phyloP scores from a whole-genome alignment of 2,888 invertebrate genomes.

The Campoletis raptor region DNA sequence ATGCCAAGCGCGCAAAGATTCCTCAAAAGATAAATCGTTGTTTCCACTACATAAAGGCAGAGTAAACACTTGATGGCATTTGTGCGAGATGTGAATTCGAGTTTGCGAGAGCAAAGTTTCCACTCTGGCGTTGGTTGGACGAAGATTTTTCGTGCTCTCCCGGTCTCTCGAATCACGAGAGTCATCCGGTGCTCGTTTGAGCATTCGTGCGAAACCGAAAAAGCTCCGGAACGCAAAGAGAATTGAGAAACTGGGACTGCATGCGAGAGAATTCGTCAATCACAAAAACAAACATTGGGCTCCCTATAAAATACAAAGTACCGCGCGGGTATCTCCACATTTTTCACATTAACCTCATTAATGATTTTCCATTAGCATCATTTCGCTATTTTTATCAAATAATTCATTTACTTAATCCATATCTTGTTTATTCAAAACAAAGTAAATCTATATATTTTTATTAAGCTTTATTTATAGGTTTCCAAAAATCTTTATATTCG shows the following conservation, averaged over 20 bases:
- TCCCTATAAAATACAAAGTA: background rate
- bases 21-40: constrained; percentile 4
- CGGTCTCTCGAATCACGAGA: constrained; percentile 4
- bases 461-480: background rate
- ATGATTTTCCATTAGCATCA: background rate
- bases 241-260: background rate
- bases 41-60: background rate
- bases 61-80: background rate
- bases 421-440: background rate
- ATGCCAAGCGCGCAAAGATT: background rate
- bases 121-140: background rate
- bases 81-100: constrained; percentile 7
- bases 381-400: background rate
- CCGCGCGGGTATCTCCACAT: background rate
- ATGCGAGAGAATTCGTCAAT: constrained; percentile 1
- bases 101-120: constrained; percentile 15
- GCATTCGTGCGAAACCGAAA: constrained; percentile 18
- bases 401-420: background rate
- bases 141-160: constrained; percentile 1
- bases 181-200: constrained; percentile 25
- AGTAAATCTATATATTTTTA: background rate
- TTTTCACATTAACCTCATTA: background rate
- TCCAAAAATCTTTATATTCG: background rate
- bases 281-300: background rate
- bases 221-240: constrained; percentile 15